Conservation (phyloP, 2,797 vertebrate species). For the Ctenochaetus hawaiiensis region DNA sequence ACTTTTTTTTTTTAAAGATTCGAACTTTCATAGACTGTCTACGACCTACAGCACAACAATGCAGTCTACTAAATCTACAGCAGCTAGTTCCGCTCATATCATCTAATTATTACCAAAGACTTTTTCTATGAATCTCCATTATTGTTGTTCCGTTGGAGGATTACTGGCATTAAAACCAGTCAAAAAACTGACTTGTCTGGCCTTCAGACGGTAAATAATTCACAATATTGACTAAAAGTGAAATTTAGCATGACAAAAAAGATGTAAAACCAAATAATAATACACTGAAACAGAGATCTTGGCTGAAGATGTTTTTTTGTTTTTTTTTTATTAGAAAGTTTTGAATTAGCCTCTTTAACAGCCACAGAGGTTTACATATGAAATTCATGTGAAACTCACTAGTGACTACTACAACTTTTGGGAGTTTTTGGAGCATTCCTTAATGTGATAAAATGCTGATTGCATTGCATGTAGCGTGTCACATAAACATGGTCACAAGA, state of each 20-base stretch:
- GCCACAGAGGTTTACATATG: not conserved
- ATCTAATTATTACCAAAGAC: not conserved
- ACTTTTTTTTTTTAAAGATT: conserved; percentile 4
- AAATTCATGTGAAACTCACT: not conserved
- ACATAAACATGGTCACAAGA: too few relatives aligned
- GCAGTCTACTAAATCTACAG: too few relatives aligned
- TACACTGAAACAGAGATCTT: not conserved
- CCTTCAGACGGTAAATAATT: not conserved
- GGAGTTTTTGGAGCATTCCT: not conserved
- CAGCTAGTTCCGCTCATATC: not conserved
- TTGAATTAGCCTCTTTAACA: conserved; percentile 4
- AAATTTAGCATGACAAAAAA: not conserved
- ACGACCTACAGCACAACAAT: too few relatives aligned
- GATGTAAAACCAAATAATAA: not conserved
- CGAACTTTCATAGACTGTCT: too few relatives aligned
- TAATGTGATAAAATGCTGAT: too few relatives aligned
- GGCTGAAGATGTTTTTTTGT: not conserved
- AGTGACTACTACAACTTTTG: not conserved
- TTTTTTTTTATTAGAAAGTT: not conserved
- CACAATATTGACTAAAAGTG: not conserved
- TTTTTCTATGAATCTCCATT: conserved; percentile 1
- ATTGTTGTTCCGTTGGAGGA: not conserved
- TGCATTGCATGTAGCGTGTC: too few relatives aligned
- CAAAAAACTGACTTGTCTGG: not conserved
- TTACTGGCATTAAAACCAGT: not conserved